Conservation (phyloP, 2,797 vertebrate species). For the Merluccius polli region DNA sequence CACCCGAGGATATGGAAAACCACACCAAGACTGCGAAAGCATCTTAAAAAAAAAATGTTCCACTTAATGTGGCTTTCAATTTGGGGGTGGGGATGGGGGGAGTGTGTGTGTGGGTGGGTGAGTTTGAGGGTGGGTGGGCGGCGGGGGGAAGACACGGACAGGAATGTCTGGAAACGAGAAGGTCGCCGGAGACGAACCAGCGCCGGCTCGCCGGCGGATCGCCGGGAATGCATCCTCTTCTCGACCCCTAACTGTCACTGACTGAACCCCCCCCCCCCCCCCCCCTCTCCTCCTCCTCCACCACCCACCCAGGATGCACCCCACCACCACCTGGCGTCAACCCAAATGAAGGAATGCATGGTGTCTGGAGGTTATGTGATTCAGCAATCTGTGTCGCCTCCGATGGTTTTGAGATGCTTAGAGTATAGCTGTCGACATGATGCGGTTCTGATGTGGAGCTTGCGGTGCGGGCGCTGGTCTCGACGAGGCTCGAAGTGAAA, state of each 20-base stretch:
- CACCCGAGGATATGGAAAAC: too few species aligned
- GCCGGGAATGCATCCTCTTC: constrained; percentile 44
- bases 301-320: constrained; percentile 13
- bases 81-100: too few species aligned
- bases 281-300: too few species aligned
- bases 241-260: constrained; percentile 14
- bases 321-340: constrained; percentile 6
- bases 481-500: neutral
- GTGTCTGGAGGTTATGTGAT: constrained; percentile 20
- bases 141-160: constrained; percentile 25
- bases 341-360: constrained; percentile 35
- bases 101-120: too few species aligned
- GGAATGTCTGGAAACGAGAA: constrained; percentile 42
- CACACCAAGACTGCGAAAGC: too few species aligned
- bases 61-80: too few species aligned
- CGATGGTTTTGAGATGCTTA: neutral
- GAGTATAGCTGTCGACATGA: constrained; percentile 6
- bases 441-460: neutral
- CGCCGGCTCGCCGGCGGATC: constrained; percentile 33
- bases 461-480: neutral
- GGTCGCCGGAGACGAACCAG: constrained; percentile 26
- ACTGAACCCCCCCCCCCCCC: constrained; percentile 13
- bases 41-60: too few species aligned
- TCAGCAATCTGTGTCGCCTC: constrained; percentile 16
- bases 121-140: too few species aligned